Base-by-base conservation (phyloP, 2,888 invertebrate genomes). In the Cylindroiulus punctatus region DNA sequence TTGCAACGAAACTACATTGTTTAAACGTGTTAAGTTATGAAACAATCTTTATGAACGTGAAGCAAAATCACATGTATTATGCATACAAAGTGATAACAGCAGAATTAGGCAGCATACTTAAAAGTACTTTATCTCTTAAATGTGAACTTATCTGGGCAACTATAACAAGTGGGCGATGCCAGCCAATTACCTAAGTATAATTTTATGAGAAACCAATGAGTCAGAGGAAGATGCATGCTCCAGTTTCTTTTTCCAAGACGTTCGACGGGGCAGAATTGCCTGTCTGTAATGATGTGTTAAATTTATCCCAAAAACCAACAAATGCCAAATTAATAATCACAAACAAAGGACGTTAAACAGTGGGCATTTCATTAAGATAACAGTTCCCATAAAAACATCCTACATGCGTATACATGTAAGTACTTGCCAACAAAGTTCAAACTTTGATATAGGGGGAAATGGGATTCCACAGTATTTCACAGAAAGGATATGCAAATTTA, bases 141-240 rank as follows among this genome's bases (percentile, higher is more conserved):
- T 30, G 30, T 76, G 12, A 30, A 76, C 76, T 76, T 76, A 76
- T 76, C 76, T 76, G 10, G 76, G 30, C 76, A 30, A 22, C 76
- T 76, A 76, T 30, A 76, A 76, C 76, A 76, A 76, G 14, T 30
- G 12, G 76, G 30, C 26, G 76, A 76, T 76, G 76, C 76, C 76
- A 76, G 76, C 30, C 76, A 83, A n/a, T 85, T 85, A 85, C 85
- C 85, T 85, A 85, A 85, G 85, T 22, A 57, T 85, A 36, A 85
- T 26, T 52, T 52, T 85, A 65, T 85, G 85, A 57, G 65, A 65
- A 85, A 42, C 36, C 65, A 65, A 36, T 17, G 85, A 85, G 19
- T 76, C 26, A 52, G 47, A 44, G 76, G 76, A 76, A 76, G 76
- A 30, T 76, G 76, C 83, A 83, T 83, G 83, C 85, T 85, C 57